phyloP scores from a whole-genome alignment of 2,888 invertebrate genomes.

The Drosophila macrothrix region DNA sequence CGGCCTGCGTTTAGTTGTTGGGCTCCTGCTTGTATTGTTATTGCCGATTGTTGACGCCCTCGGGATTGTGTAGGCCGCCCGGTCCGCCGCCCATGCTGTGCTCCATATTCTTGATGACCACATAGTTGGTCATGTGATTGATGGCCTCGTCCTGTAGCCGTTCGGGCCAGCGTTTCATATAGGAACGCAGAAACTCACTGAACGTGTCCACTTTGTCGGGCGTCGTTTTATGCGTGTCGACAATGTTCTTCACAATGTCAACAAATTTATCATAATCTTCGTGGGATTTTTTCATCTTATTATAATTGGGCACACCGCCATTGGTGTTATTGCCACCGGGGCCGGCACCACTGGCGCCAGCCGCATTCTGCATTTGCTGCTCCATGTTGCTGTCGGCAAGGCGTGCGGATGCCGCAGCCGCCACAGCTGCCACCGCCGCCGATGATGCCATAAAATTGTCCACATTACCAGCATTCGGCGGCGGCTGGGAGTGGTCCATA shows the following conservation, averaged over 20 bases:
- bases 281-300: conserved; percentile 78
- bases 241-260: conserved; percentile 84
- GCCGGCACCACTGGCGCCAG: conserved; percentile 69
- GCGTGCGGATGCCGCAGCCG: conserved; percentile 81
- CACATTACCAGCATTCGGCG: conserved; percentile 81
- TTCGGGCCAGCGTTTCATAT: conserved; percentile 84
- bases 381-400: conserved; percentile 83
- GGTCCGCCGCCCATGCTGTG: conserved; percentile 79
- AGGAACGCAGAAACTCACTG: conserved; percentile 83
- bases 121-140: conserved; percentile 84
- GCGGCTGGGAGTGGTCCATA: conserved; percentile 84
- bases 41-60: conserved; percentile 84
- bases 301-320: conserved; percentile 81
- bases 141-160: conserved; percentile 84
- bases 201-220: conserved; percentile 84
- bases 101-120: conserved; percentile 84
- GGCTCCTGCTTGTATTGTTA: conserved; percentile 83
- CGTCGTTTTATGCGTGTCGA: conserved; percentile 83
- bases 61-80: conserved; percentile 71
- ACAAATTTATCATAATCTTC: conserved; percentile 84
- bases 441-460: conserved; percentile 84
- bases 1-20: conserved; percentile 64
- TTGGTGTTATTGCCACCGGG: conserved; percentile 79
- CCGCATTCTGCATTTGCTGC: conserved; percentile 79
- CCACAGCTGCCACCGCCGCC: conserved; percentile 83